These are phyloP conservation scores for Drosophila picticornis DNA, from an alignment of 2,888 invertebrate genomes.

Conservation along the genomic window DNA sequence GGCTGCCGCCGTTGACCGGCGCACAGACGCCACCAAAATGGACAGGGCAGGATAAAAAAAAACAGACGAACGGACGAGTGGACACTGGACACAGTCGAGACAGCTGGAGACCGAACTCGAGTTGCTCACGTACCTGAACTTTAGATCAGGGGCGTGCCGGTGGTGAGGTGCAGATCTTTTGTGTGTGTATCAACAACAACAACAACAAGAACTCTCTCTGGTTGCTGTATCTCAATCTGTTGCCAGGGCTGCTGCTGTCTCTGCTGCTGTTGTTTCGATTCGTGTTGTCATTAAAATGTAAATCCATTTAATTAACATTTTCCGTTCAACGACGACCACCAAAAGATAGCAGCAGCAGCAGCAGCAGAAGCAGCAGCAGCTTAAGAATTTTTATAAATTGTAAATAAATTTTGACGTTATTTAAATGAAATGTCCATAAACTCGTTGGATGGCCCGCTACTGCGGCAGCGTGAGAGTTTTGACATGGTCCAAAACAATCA, in stretches of 20 bases:
- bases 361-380: slow-evolving; percentile 9
- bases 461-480: slow-evolving; percentile 65
- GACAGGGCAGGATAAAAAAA: slow-evolving; percentile 11
- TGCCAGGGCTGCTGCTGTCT: slow-evolving; percentile 22
- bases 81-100: slow-evolving; percentile 17
- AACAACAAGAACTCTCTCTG: slow-evolving; percentile 28
- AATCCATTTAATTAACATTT: slow-evolving; percentile 81
- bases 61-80: slow-evolving; percentile 15
- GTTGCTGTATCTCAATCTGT: slow-evolving; percentile 71
- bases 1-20: slow-evolving; percentile 63
- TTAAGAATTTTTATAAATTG: slow-evolving; percentile 76
- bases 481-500: slow-evolving; percentile 46
- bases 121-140: slow-evolving; percentile 9
- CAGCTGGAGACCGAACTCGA: slow-evolving; percentile 24
- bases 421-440: slow-evolving; percentile 63
- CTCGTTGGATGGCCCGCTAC: slow-evolving; percentile 30
- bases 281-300: slow-evolving; percentile 82
- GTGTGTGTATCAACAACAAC: slow-evolving; percentile 16
- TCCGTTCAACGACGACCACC: slow-evolving; percentile 68
- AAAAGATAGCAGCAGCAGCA: slow-evolving; percentile 64
- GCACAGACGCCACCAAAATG: slow-evolving; percentile 45
- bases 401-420: slow-evolving; percentile 73
- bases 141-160: neutral
- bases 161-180: neutral
- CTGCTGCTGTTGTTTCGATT: slow-evolving; percentile 48